Evolutionary conservation across 2,888 invertebrate species (phyloP).

Genomic region (Mechanitis mazaeus): DNA sequence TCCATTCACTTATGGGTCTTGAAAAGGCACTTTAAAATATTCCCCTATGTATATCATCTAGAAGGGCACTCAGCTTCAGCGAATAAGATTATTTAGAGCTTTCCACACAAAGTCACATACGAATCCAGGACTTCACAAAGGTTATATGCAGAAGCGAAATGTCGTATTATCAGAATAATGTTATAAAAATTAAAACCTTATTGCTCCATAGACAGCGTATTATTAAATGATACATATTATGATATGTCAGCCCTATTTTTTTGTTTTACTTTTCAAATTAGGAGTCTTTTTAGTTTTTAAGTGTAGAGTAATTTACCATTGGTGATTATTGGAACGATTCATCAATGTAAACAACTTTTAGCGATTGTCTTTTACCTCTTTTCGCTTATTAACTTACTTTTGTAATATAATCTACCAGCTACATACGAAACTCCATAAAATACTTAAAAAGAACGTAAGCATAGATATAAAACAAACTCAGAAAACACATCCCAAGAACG

Average conservation of each 20-base stretch:
- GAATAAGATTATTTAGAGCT: slow-evolving; percentile 47
- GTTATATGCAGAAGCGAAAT: background rate
- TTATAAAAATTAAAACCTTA: background rate
- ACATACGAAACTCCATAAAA: too few relatives aligned
- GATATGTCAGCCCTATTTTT: background rate
- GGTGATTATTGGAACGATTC: too few relatives aligned
- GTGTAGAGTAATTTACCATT: too few relatives aligned
- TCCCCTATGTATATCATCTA: slow-evolving; percentile 23
- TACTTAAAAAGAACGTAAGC: background rate
- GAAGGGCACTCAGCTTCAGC: slow-evolving; percentile 33
- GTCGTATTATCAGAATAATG: background rate
- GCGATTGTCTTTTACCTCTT: too few relatives aligned
- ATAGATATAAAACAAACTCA: slow-evolving; percentile 9
- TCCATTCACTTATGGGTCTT: slow-evolving; percentile 17
- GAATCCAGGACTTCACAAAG: slow-evolving; percentile 3
- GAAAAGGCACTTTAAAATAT: slow-evolving; percentile 21
- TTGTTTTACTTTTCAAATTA: too few relatives aligned
- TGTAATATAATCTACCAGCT: too few relatives aligned
- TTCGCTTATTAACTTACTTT: too few relatives aligned
- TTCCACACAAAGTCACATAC: slow-evolving; percentile 30
- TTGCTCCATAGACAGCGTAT: background rate
- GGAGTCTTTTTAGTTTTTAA: too few relatives aligned
- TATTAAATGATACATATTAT: background rate
- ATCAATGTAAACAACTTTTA: too few relatives aligned
- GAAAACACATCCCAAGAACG: slow-evolving; percentile 11